A percentile compares a stretch with the other conserved stretches of the same genome.
Conservation (phyloP, 2,888 invertebrate species). For the Watsonalla binaria region DNA sequence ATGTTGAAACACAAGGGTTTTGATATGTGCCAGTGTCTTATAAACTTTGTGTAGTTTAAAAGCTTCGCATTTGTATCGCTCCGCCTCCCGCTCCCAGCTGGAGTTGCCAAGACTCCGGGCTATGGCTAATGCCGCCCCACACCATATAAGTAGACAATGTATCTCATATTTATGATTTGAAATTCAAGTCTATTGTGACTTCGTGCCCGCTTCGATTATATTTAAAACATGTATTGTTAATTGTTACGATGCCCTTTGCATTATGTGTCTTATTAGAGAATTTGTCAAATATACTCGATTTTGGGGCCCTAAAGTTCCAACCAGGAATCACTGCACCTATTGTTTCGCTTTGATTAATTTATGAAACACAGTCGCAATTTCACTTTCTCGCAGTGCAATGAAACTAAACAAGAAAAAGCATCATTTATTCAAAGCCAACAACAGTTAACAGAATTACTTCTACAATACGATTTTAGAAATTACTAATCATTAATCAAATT, state of each 20-base stretch:
- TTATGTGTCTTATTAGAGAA: no score
- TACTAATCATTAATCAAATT: no score
- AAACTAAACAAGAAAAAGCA: no score
- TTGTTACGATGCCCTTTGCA: background rate
- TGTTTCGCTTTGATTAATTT: no score
- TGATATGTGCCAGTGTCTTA: background rate
- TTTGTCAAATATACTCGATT: no score
- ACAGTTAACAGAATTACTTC: no score
- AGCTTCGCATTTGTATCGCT: slow-evolving; percentile 2
- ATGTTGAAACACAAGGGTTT: background rate
- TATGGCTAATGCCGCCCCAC: slow-evolving; percentile 6
- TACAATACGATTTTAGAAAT: no score
- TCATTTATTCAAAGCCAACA: no score
- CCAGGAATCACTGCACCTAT: no score
- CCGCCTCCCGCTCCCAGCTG: slow-evolving; percentile 3
- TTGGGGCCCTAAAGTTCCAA: no score
- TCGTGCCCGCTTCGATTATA: slow-evolving; percentile 5
- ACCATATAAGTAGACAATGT: slow-evolving; percentile 7
- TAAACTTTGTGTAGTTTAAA: background rate
- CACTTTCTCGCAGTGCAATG: no score
- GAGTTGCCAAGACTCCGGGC: slow-evolving; percentile 9
- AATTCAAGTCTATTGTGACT: slow-evolving; percentile 18
- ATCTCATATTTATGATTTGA: slow-evolving; percentile 18
- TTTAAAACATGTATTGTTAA: background rate
- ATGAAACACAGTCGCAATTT: no score